A percentile compares a stretch with the other conserved stretches of the same genome.
phyloP scores from a whole-genome alignment of 2,888 invertebrate species.

The Stenichneumon culpator region DNA sequence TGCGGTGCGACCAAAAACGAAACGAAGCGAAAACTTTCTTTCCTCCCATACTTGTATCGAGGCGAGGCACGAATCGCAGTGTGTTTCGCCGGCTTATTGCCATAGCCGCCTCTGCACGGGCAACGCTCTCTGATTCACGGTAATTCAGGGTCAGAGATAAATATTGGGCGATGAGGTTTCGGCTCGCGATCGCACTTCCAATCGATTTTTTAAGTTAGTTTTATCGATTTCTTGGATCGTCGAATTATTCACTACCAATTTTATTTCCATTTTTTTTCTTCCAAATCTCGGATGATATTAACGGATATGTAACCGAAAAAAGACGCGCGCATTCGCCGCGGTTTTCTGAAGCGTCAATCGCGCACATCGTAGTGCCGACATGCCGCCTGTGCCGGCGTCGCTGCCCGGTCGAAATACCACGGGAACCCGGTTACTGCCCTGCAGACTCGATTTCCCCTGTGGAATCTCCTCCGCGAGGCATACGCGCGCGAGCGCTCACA shows the following conservation, averaged over 20 bases:
- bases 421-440: slow-evolving; percentile 65
- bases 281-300: neutral
- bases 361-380: slow-evolving; percentile 32
- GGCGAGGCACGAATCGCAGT: neutral
- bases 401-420: slow-evolving; percentile 64
- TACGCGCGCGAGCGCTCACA: slow-evolving; percentile 39
- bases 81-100: neutral
- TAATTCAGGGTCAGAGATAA: slow-evolving; percentile 28
- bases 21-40: slow-evolving; percentile 59
- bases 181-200: neutral
- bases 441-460: slow-evolving; percentile 74
- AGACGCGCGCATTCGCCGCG: slow-evolving; percentile 5
- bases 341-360: slow-evolving; percentile 56
- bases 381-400: slow-evolving; percentile 8
- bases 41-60: slow-evolving; percentile 24
- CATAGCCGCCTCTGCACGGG: slow-evolving; percentile 1
- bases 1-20: slow-evolving; percentile 21
- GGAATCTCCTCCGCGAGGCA: slow-evolving; percentile 67
- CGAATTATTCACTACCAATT: neutral
- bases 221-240: neutral
- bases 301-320: neutral
- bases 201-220: neutral
- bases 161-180: slow-evolving; percentile 5
- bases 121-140: slow-evolving; percentile 23
- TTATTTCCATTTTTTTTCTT: neutral